Evolutionary conservation across 2,113 vertebrate species (phyloP), one percentile per base, ranked within the genome.

Genomic region (Sinocyclocheilus anophthalmus): DNA sequence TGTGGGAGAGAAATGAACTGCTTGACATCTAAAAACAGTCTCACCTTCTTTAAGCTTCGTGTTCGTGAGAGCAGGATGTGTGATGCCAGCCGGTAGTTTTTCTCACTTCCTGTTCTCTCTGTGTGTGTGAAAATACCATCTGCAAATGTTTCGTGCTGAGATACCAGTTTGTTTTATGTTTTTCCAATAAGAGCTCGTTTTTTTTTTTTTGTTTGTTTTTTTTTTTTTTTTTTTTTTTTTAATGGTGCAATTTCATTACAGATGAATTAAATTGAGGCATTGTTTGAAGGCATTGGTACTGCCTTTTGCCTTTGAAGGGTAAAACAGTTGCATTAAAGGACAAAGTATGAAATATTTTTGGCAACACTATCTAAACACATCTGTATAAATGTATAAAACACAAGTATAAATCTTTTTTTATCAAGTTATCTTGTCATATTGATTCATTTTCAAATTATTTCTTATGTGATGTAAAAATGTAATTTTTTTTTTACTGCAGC

Each of bases 41-140:
- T 30, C 39, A 67, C 61, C 24, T 67, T 67, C 24, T 81, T 6
- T 2, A 50, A 81, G 42, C 39, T 50, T 69, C 1, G 16, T 20
- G 5, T 48, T 48, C 61, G 14, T 33, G 24, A 69, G 39, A 65
- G n/a, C 80, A 80, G 84, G 84, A 80, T 57, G 84, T 85, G 50
- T 57, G 30, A 85, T 85, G 84, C 76, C 84, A 85, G 45, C 65
- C 75, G 8, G 57, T 76, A 73, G 26, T 76, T 65, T 50, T 65
- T 69, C 61, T 85, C 76, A 72, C 33, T 85, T 85, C 84, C 84
- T 85, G 75, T 85, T 72, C 22, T 85, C 50, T 70, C 33, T 85
- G 7, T 85, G 24, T 79, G 24, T 69, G 48, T n/a, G n/a, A 67
- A 42, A 61, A 76, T 63, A 67, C 48, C 63, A 65, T 77, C 55